Conservation (phyloP, 2,888 invertebrate genomes). For the Steinernema carpocapsae region DNA sequence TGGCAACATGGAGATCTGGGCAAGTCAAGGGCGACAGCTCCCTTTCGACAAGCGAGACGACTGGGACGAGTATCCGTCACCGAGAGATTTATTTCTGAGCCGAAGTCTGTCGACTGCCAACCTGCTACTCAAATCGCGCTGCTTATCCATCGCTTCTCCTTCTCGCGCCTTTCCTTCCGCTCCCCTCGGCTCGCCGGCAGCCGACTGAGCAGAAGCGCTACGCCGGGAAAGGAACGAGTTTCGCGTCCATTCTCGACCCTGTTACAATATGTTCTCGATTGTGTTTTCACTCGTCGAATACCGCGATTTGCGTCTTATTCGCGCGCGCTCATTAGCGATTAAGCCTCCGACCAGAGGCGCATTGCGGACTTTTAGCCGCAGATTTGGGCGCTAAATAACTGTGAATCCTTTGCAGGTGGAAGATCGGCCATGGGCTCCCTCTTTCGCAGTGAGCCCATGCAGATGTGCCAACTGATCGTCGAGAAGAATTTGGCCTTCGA, state of each 20-base stretch:
- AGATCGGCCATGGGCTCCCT: slow-evolving; percentile 17
- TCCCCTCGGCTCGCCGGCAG: background rate
- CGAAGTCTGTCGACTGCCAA: slow-evolving; percentile 10
- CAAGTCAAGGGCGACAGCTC: background rate
- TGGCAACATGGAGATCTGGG: background rate
- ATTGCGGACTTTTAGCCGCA: background rate
- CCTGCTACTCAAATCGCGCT: slow-evolving; percentile 9
- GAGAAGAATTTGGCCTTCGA: slow-evolving; percentile 68
- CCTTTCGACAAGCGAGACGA: background rate
- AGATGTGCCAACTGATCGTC: slow-evolving; percentile 68
- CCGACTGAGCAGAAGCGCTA: background rate
- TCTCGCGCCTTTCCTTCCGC: background rate
- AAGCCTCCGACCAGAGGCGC: background rate
- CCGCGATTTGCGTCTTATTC: background rate
- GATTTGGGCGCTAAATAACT: background rate
- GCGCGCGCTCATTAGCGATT: slow-evolving; percentile 1
- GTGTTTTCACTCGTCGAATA: background rate
- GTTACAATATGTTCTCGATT: slow-evolving; percentile 26
- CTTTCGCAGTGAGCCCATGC: slow-evolving; percentile 68
- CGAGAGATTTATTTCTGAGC: slow-evolving; percentile 21
- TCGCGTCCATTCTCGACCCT: slow-evolving; percentile 29
- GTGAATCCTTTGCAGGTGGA: background rate
- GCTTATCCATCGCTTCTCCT: slow-evolving; percentile 26
- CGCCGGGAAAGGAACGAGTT: slow-evolving; percentile 34
- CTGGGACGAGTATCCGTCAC: background rate